Base-by-base conservation (phyloP, 2,113 vertebrate species). In the Atherinomorus stipes region DNA sequence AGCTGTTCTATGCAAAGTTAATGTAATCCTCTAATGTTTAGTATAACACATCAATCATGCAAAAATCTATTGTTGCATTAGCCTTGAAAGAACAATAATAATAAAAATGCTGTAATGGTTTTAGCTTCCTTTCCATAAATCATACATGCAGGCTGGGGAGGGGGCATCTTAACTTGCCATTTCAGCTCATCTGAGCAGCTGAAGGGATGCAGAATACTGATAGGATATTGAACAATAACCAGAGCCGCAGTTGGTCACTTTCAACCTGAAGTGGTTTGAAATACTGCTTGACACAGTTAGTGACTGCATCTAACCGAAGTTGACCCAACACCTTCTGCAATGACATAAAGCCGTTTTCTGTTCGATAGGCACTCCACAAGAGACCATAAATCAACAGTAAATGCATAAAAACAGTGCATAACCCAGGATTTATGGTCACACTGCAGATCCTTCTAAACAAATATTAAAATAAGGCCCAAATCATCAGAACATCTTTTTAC, bases 61-160 rank as follows among this genome's bases (percentile, higher is more conserved):
- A 94, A 94, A 94, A 94, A 94, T 94, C 93, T 93, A 94, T 94
- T 94, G 94, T 93, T 94, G 93, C 94, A 95, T 94, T 95, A 95
- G 93, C 94, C 93, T 92, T 94, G 93, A 93, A 94, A 94, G 91
- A 94, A 94, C 92, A 94, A 94, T 94, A 93, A 94, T 94, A 94
- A 95, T 94, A 95, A 94, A 94, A 94, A 94, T 88, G 92, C 93
- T 93, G 91, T 94, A 93, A 94, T 94, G 92, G 92, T 93, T 91
- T 91, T 88, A 86, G 93, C 93, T 93, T 94, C 92, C 93, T 94
- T 93, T 91, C 85, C 91, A 94, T 95, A 94, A 95, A 95, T 95
- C 94, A 92, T 87, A 61, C 70, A 75, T 45, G 67, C 61, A 75
- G 75, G 79, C 78, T 88, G 83, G 85, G 87, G 81, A 79, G 88